phyloP scores from a whole-genome alignment of 1,140 invertebrate species.

The Atta cephalotes region DNA sequence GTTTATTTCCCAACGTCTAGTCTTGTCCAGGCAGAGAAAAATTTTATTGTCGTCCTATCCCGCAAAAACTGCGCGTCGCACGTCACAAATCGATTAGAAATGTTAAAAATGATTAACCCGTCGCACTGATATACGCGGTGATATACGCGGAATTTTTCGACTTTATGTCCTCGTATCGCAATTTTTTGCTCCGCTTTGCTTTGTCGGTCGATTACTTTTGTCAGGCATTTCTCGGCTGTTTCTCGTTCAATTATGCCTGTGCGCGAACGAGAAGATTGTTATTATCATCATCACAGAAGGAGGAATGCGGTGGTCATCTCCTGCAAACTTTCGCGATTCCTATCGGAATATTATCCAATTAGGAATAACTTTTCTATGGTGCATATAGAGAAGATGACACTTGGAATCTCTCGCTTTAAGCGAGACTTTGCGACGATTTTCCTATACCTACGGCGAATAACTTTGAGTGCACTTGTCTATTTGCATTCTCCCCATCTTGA shows the following conservation, averaged over 20 bases:
- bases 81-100: constrained; percentile 42
- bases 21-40: constrained; percentile 39
- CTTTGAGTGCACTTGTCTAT: constrained; percentile 7
- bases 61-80: constrained; percentile 32
- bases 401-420: background rate
- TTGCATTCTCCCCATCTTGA: constrained; percentile 24
- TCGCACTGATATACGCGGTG: background rate
- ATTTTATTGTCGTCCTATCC: constrained; percentile 46
- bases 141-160: constrained; percentile 4
- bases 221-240: background rate
- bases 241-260: background rate
- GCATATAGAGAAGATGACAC: background rate
- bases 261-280: background rate
- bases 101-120: constrained; percentile 13
- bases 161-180: background rate
- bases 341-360: background rate
- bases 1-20: constrained; percentile 66
- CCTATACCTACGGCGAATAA: background rate
- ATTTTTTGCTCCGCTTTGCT: background rate
- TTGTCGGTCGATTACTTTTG: background rate
- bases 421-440: constrained; percentile 21
- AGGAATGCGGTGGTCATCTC: background rate
- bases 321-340: background rate
- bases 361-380: background rate
- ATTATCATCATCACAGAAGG: background rate